Evolutionary conservation across 2,797 vertebrate species (phyloP), one percentile per base, ranked within the genome.

Genomic region (Coranthus polyacanthus): DNA sequence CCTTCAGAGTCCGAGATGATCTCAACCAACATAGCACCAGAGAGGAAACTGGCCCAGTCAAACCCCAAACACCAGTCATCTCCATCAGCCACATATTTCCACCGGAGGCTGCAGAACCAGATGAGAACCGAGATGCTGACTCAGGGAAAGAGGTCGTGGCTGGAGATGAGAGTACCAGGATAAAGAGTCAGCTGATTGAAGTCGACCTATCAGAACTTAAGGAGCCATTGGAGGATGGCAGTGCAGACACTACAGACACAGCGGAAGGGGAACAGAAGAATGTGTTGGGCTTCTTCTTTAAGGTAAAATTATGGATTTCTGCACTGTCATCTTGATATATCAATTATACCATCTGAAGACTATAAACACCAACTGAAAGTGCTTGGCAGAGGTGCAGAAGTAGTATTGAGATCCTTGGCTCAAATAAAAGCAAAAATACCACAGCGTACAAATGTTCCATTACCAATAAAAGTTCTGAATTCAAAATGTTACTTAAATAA

Each of bases 201-300:
- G 97, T 99, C 0, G 96, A 96, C 79, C 91, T 97, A 18, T 95
- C 96, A 1, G 96, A 95, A 42, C 78, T 96, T 11, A 95, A 92
- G 81, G 94, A 94, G 29, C 86, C 90, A 0, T 68, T 84, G 0
- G 95, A 95, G 55, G 91, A 90, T 1, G 91, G 89, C 8, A 85
- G 77, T 54, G 78, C 63, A 2, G 93, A 92, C 2, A 59, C 78
- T 20, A 66, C 91, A 0, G 79, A 92, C 0, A 4, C 54, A 91
- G 68, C 93, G 91, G 96, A 96, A 5, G 88, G 90, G 0, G 97
- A 99, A 58, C 97, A 96, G 93, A 99, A 97, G 81, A 93, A 94
- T 0, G 95, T 93, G 15, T 81, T 99, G 4, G 97, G 97, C n/a
- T 99, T 97, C 92, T 99, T 99, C 92, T 99, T 99, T 70, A 99